Evolutionary conservation across 2,797 vertebrate species (phyloP).

Genomic region (Chlorospingus flavigularis): DNA sequence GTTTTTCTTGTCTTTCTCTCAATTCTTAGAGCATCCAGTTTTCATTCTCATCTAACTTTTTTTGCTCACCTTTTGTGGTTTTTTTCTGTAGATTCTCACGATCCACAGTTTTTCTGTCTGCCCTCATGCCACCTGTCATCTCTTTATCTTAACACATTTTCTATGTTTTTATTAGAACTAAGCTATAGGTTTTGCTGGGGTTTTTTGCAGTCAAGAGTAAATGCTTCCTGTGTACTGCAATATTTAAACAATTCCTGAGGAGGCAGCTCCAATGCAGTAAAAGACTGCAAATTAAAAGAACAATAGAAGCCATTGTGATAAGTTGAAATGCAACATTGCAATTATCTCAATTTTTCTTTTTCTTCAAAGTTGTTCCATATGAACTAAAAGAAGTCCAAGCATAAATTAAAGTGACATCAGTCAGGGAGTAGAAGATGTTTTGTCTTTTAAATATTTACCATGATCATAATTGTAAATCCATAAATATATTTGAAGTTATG

Average conservation of each 20-base stretch:
- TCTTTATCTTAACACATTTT: background rate
- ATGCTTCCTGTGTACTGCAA: background rate
- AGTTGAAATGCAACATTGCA: background rate
- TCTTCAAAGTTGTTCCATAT: background rate
- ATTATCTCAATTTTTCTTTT: background rate
- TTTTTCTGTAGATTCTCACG: background rate
- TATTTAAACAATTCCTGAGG: background rate
- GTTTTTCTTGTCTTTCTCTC: background rate
- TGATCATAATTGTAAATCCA: too few species aligned
- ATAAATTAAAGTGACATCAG: background rate
- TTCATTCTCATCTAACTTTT: background rate
- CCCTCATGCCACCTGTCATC: background rate
- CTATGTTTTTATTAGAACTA: background rate
- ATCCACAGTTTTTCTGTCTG: background rate
- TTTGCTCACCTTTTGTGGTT: rapidly evolving
- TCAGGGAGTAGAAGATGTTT: background rate
- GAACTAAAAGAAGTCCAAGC: background rate
- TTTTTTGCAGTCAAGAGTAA: background rate
- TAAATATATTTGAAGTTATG: background rate
- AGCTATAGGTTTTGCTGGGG: rapidly evolving
- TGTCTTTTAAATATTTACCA: background rate
- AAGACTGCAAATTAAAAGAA: background rate
- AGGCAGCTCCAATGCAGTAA: background rate
- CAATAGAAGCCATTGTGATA: rapidly evolving
- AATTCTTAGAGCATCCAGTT: background rate